Conservation (phyloP, 1,140 invertebrate species). For the Saccostrea echinata region DNA sequence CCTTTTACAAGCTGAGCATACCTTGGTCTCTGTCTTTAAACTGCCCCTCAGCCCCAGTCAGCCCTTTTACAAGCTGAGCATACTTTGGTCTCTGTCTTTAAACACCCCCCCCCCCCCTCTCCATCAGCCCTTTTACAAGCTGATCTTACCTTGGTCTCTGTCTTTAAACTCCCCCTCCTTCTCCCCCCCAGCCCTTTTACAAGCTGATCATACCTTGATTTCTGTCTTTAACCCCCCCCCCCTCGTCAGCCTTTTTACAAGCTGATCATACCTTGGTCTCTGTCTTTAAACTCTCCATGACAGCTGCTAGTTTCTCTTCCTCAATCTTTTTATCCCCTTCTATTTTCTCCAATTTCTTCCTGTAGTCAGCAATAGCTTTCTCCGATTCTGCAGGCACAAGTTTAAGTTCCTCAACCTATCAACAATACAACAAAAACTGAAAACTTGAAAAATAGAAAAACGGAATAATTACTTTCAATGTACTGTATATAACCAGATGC, state of each 20-base stretch:
- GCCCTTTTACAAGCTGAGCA: too few relatives aligned
- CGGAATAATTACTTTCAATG: too few relatives aligned
- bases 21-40: constrained; percentile 78
- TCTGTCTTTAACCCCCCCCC: constrained; percentile 77
- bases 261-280: constrained; percentile 74
- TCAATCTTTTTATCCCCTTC: constrained; percentile 81
- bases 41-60: too few relatives aligned
- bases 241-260: too few relatives aligned
- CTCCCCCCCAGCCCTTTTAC: too few relatives aligned
- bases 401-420: constrained; percentile 80
- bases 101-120: constrained; percentile 76
- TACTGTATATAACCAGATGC: not conserved
- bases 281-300: constrained; percentile 78
- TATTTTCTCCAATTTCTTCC: constrained; percentile 80
- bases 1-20: too few relatives aligned
- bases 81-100: constrained; percentile 78
- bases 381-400: constrained; percentile 86
- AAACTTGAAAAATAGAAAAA: not conserved
- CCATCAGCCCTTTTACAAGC: too few relatives aligned
- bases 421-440: not conserved
- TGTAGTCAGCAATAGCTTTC: constrained; percentile 87
- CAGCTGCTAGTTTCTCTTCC: constrained; percentile 75
- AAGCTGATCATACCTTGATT: constrained; percentile 78
- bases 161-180: constrained; percentile 77
- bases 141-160: constrained; percentile 78